Evolutionary conservation across 2,888 invertebrate species (phyloP).

Genomic region (Eilema caniola): DNA sequence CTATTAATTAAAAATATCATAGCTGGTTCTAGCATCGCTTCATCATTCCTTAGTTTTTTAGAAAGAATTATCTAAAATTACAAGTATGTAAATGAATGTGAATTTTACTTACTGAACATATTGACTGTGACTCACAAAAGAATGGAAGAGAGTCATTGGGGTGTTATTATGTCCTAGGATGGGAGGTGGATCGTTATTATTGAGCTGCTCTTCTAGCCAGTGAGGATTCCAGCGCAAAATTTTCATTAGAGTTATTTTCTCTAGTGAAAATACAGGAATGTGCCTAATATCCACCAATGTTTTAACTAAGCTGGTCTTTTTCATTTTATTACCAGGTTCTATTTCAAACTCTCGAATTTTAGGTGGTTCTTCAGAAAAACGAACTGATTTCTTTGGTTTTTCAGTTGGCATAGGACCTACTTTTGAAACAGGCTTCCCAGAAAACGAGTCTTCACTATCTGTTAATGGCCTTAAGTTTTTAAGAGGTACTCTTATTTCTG

Average conservation of each 20-base stretch:
- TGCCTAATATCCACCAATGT: conserved; percentile 64
- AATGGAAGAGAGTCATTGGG: conserved; percentile 84
- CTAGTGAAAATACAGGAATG: conserved; percentile 69
- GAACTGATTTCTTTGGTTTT: conserved; percentile 69
- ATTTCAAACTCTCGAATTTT: conserved; percentile 70
- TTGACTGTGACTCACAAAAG: conserved; percentile 86
- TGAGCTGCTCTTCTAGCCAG: conserved; percentile 88
- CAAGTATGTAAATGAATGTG: background rate
- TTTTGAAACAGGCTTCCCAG: conserved; percentile 71
- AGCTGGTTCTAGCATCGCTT: background rate
- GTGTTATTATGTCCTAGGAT: conserved; percentile 80
- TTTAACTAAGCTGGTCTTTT: conserved; percentile 71
- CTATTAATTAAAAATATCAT: background rate
- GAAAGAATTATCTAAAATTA: background rate
- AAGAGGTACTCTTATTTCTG: conserved; percentile 59
- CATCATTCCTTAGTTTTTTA: background rate
- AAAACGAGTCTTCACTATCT: conserved; percentile 57
- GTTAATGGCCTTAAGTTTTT: conserved; percentile 66
- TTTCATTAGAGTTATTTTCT: conserved; percentile 83
- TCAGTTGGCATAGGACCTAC: conserved; percentile 63
- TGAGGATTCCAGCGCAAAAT: conserved; percentile 89
- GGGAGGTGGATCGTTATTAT: conserved; percentile 83
- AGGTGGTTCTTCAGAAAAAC: conserved; percentile 67
- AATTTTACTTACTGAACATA: conserved; percentile 85
- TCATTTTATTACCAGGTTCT: conserved; percentile 76